Conservation (phyloP, 2,797 vertebrate species). For the Galagoides demidoff region DNA sequence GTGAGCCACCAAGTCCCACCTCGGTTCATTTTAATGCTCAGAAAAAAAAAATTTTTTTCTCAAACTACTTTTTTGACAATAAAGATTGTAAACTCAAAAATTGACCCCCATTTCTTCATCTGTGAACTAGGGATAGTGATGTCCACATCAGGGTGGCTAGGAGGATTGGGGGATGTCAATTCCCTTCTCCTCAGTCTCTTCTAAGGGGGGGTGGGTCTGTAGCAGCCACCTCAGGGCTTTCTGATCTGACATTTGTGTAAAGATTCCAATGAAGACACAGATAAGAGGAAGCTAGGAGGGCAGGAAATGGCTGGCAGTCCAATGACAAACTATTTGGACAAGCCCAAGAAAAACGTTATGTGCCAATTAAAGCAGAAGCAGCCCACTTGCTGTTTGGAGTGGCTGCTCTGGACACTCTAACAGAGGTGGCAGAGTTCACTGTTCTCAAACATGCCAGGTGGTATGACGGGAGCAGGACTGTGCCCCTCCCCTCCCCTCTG, state of each 20-base stretch:
- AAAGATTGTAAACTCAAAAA: background rate
- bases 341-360: background rate
- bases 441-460: background rate
- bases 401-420: rapidly evolving
- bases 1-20: too few relatives aligned
- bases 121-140: background rate
- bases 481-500: background rate
- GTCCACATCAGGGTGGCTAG: too few relatives aligned
- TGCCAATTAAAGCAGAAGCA: background rate
- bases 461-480: rapidly evolving
- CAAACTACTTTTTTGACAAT: background rate
- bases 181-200: background rate
- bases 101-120: background rate
- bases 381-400: background rate
- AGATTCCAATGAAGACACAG: background rate
- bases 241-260: background rate
- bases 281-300: background rate
- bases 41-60: background rate
- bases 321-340: background rate
- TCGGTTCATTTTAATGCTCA: background rate
- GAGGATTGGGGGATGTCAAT: background rate
- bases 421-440: background rate
- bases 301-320: background rate
- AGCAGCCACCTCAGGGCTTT: background rate
- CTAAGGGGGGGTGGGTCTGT: background rate